Conservation (phyloP, 1,140 invertebrate species). For the Phymastichus coffea region DNA sequence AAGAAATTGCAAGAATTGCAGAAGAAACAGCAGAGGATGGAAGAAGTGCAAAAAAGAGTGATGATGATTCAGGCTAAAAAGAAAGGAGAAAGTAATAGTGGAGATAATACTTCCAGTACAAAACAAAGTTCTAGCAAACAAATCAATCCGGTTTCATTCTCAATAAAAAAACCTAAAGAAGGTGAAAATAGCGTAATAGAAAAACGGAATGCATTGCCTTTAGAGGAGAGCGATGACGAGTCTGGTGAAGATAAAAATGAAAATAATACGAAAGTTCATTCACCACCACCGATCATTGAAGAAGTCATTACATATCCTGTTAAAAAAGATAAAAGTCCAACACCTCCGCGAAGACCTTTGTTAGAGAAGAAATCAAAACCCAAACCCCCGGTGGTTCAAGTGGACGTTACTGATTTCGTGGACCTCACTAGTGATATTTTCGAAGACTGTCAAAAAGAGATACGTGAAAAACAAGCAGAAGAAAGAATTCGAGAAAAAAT, state of each 20-base stretch:
- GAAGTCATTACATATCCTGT: neutral
- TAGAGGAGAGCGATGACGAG: slow-evolving; percentile 75
- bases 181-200: slow-evolving; percentile 66
- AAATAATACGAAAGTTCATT: slow-evolving; percentile 19
- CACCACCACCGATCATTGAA: neutral
- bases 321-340: slow-evolving; percentile 33
- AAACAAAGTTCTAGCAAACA: slow-evolving; percentile 37
- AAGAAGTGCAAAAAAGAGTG: slow-evolving; percentile 55
- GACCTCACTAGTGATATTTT: slow-evolving; percentile 58
- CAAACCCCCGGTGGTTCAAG: no score
- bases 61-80: slow-evolving; percentile 56
- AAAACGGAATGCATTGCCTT: slow-evolving; percentile 65
- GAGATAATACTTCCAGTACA: no score
- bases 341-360: slow-evolving; percentile 34
- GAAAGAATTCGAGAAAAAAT: slow-evolving; percentile 67
- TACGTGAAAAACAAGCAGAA: slow-evolving; percentile 54
- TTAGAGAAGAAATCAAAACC: no score
- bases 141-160: slow-evolving; percentile 72
- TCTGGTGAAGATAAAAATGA: slow-evolving; percentile 57
- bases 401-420: slow-evolving; percentile 53
- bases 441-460: slow-evolving; percentile 51
- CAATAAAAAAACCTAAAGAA: slow-evolving; percentile 78
- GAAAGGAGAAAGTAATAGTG: slow-evolving; percentile 40
- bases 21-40: slow-evolving; percentile 54
- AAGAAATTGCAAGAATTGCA: slow-evolving; percentile 52